Base-by-base conservation (phyloP, 2,888 invertebrate genomes). In the Phragmatobia fuliginosa region DNA sequence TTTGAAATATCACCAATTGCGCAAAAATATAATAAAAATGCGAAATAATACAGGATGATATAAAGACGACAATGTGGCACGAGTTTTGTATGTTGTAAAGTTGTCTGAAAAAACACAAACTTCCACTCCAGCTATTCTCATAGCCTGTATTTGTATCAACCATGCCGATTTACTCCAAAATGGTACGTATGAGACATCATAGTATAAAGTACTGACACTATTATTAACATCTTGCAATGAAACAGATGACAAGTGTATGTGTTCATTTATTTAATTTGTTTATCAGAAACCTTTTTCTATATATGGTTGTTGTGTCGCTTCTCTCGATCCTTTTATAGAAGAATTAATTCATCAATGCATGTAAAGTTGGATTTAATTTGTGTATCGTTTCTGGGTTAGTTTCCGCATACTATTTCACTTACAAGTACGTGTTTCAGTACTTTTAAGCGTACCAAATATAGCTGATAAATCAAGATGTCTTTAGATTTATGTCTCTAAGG, bases 251-350 rank as follows among this genome's bases (percentile, higher is more conserved):
- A 67, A 67, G 61, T 36, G 45, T 49, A 67, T 49, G 36, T 67
- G 49, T 67, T 41, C 66, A 66, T 58, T 56, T 58, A 59, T 66
- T 58, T 66, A 66, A 58, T 66, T 41, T 66, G 58, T 58, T 66
- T 41, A 28, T 56, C 25, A n/a, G 36, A 28, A 38, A 33, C 36
- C 36, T 58, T 41, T 31, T 38, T 14, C 38, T 58, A n/a, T 41
- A 66, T 41, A 58, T 21, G 58, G 65, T 36, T 56, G 52, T 52
- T 28, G 36, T 8, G 56, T 56, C 56, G 56, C 65, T 25, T 32
- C 56, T 28, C 38, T 38, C 10, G 18, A 38, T 18, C 52, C 56
- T 56, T 36, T 56, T 36, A 36, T 38, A 65, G 52, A 36, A 36
- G 65, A 65, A 65, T 56, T 56, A 65, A 65, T 65, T 65, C 65